Evolutionary conservation across 2,888 invertebrate genomes (phyloP).

Genomic region (Orthonevra nobilis): DNA sequence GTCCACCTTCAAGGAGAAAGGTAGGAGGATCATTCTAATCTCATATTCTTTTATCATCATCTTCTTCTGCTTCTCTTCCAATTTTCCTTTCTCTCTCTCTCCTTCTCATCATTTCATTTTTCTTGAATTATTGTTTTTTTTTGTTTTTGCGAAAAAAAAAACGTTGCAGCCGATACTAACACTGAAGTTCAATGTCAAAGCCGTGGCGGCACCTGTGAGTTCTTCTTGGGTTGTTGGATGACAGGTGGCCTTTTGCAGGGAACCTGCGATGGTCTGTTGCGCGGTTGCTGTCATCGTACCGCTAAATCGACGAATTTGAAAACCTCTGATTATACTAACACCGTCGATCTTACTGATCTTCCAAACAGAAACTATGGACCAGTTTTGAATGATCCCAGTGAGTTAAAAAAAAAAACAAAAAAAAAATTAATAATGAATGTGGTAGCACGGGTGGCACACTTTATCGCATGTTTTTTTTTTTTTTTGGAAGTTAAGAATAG

Average conservation of each 20-base stretch:
- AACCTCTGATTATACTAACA: conserved; percentile 85
- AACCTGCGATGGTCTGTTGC: conserved; percentile 89
- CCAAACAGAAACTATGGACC: conserved; percentile 85
- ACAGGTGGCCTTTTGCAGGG: conserved; percentile 92
- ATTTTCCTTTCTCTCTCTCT: conserved; percentile 5
- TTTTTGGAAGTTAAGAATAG: too few relatives aligned
- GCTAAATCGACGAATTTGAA: conserved; percentile 85
- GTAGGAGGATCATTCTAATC: conserved; percentile 80
- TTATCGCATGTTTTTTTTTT: conserved; percentile 3
- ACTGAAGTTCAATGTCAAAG: conserved; percentile 80
- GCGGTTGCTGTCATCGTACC: conserved; percentile 92
- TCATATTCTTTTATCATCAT: conserved; percentile 5
- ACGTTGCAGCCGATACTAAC: conserved; percentile 77
- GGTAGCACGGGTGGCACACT: conserved; percentile 13
- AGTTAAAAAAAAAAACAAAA: conserved; percentile 79
- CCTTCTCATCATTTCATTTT: conserved; percentile 1
- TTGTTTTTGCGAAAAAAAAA: neutral
- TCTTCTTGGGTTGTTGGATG: conserved; percentile 96
- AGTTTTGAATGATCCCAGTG: conserved; percentile 89
- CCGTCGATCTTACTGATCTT: conserved; percentile 83
- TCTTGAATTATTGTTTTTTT: neutral
- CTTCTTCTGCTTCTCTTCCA: conserved; percentile 7
- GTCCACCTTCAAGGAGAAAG: conserved; percentile 84
- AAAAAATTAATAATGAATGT: neutral
- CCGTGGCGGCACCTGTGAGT: conserved; percentile 90